Evolutionary conservation across 2,113 vertebrate genomes (phyloP), one percentile per base, ranked within the genome.

Genomic region (Pterocles burchelli): DNA sequence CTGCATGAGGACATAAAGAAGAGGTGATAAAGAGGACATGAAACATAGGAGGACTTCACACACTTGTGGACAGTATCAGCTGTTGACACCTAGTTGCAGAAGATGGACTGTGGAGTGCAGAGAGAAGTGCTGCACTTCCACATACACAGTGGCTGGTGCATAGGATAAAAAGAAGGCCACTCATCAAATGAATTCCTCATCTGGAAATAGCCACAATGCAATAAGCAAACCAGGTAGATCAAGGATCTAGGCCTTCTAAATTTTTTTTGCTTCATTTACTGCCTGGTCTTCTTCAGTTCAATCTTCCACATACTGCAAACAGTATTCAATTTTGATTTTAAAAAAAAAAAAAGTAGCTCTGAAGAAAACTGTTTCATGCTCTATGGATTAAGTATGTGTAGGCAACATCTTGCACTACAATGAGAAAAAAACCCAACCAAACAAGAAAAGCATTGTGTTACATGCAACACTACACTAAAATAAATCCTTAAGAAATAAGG

Each of bases 281-380:
- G 76, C 86, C 68, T 89, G 81, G 63, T 25, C 68, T 82, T 73
- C 78, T 86, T 85, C 68, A 91, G 63, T 81, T 94, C 66, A 65
- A 51, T 89, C 80, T 94, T 90, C 68, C 67, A 88, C 57, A 81
- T 89, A 88, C 13, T 94, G 88, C 93, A 95, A 95, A 91, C 77
- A 85, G 79, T 43, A 80, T 82, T 83, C 29, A 19, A 62, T 82
- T 90, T 75, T 75, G 79, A 94, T 76, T 79, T 3, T 28, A 41
- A 61, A 81, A 33, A 49, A 17, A 11, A 41, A 46, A 46, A 12
- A 18, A 41, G 17, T 17, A 91, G 41, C 93, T 95, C 82, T 85
- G 71, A 41, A 46, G 36, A 81, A 82, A 95, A 86, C 33, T 9
- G 45, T 82, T 89, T 82, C 26, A 51, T 17, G 45, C 34, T 63